A percentile compares a stretch with the other conserved stretches of the same genome.
Evolutionary conservation across 1,140 invertebrate genomes (phyloP).

Genomic region (Epicauta chinensis): DNA sequence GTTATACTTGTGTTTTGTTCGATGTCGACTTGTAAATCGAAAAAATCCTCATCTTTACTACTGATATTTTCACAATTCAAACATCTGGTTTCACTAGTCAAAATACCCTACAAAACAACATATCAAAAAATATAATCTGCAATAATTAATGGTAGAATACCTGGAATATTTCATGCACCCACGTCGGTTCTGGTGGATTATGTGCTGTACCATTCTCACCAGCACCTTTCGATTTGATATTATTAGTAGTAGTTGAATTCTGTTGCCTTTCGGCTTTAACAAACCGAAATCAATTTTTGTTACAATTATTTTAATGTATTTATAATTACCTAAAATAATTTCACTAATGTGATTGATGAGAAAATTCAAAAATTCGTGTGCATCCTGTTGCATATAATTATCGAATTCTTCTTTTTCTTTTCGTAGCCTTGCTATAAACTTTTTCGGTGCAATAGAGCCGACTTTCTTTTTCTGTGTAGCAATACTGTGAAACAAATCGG

Average conservation of each 20-base stretch:
- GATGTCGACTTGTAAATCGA: constrained; percentile 98
- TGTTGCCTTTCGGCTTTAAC: constrained; percentile 41
- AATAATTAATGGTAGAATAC: constrained; percentile 16
- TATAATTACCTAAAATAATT: constrained; percentile 77
- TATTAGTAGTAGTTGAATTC: constrained; percentile 38
- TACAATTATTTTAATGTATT: not conserved
- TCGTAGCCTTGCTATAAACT: constrained; percentile 95
- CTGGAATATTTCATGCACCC: constrained; percentile 99
- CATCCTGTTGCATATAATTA: constrained; percentile 99
- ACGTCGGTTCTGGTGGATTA: constrained; percentile 80
- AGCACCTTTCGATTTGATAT: constrained; percentile 46
- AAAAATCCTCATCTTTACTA: constrained; percentile 99
- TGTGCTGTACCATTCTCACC: constrained; percentile 45
- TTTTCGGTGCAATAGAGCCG: constrained; percentile 98
- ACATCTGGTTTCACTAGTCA: constrained; percentile 98
- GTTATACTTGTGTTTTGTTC: constrained; percentile 99
- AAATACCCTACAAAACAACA: constrained; percentile 60
- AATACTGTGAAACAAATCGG: constrained; percentile 98
- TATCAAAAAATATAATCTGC: not conserved
- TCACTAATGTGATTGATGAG: constrained; percentile 95
- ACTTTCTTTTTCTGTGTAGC: constrained; percentile 99
- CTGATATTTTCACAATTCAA: constrained; percentile 99
- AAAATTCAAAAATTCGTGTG: constrained; percentile 99
- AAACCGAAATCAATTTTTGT: constrained; percentile 15
- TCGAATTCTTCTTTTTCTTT: constrained; percentile 99